These are phyloP conservation scores for Ptiloglossa arizonensis DNA, from an alignment of 1,140 invertebrate genomes.

Conservation along the genomic window DNA sequence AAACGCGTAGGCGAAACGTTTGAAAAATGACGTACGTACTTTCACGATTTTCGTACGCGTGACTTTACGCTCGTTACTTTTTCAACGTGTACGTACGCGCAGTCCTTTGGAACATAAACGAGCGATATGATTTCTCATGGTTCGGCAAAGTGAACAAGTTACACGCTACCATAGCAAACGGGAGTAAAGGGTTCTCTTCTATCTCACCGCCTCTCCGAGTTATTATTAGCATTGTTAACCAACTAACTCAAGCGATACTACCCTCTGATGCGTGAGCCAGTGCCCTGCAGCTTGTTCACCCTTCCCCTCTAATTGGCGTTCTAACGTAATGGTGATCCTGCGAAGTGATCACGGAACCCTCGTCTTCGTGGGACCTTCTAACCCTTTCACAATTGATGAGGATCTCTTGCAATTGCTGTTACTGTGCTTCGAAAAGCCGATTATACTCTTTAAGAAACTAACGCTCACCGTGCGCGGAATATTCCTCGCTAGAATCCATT, in stretches of 20 bases:
- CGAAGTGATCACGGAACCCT: slow-evolving; percentile 72
- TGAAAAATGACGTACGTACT: not conserved
- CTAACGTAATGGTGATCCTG: slow-evolving; percentile 74
- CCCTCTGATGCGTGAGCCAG: slow-evolving; percentile 68
- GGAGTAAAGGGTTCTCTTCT: slow-evolving; percentile 64
- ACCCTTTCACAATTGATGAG: slow-evolving; percentile 63
- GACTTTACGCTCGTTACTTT: too few relatives aligned
- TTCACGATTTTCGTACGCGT: not conserved
- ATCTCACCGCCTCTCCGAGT: slow-evolving; percentile 62
- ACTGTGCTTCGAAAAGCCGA: slow-evolving; percentile 54
- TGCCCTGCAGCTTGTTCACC: slow-evolving; percentile 70
- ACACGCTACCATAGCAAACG: slow-evolving; percentile 5
- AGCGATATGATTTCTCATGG: not conserved
- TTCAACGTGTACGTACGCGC: too few relatives aligned
- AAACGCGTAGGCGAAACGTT: not conserved
- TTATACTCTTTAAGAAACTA: slow-evolving; percentile 25
- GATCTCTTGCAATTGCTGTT: slow-evolving; percentile 56
- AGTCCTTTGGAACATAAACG: not conserved
- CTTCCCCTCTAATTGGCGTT: slow-evolving; percentile 74
- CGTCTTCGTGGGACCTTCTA: slow-evolving; percentile 55
- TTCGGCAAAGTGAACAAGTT: slow-evolving; percentile 15
- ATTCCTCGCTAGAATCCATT: not conserved
- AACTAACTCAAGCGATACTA: slow-evolving; percentile 75
- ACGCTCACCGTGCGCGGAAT: slow-evolving; percentile 2
- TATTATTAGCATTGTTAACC: slow-evolving; percentile 81